Evolutionary conservation across 2,113 vertebrate species (phyloP).

Genomic region (Zapus hudsonius): DNA sequence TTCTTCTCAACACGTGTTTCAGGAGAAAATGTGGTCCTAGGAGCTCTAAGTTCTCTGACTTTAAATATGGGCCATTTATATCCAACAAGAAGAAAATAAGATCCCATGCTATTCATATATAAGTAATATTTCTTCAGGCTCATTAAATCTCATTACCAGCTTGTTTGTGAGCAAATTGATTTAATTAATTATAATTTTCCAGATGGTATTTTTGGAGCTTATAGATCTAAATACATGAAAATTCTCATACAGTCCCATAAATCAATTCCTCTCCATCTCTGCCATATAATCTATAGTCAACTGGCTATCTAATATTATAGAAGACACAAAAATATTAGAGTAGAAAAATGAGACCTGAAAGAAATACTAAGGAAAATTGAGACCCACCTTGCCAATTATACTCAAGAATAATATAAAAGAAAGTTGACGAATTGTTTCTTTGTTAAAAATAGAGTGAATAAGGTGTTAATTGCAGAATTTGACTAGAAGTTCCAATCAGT

Average conservation of each 20-base stretch:
- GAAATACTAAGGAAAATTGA: not conserved
- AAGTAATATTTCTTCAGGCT: not conserved
- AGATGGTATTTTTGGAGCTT: not conserved
- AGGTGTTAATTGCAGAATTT: not conserved
- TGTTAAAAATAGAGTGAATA: not conserved
- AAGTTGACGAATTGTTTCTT: not conserved
- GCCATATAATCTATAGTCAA: not conserved
- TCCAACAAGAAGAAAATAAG: not conserved
- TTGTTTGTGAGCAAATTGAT: constrained; percentile 3
- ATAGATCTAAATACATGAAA: not conserved
- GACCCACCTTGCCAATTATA: not conserved
- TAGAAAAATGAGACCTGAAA: not conserved
- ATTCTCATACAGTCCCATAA: not conserved
- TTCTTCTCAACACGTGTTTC: not conserved
- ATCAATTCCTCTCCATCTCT: not conserved
- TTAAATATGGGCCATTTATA: not conserved
- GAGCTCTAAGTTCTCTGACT: not conserved
- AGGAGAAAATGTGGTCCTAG: not conserved
- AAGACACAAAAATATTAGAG: not conserved
- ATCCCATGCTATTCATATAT: not conserved
- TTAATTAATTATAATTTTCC: not conserved
- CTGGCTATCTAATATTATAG: not conserved
- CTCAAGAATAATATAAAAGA: constrained; percentile 5
- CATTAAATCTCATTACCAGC: constrained; percentile 12
- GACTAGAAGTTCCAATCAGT: not conserved